Evolutionary conservation across 2,113 vertebrate species (phyloP), one percentile per base, ranked within the genome.

Genomic region (Callipepla californica): DNA sequence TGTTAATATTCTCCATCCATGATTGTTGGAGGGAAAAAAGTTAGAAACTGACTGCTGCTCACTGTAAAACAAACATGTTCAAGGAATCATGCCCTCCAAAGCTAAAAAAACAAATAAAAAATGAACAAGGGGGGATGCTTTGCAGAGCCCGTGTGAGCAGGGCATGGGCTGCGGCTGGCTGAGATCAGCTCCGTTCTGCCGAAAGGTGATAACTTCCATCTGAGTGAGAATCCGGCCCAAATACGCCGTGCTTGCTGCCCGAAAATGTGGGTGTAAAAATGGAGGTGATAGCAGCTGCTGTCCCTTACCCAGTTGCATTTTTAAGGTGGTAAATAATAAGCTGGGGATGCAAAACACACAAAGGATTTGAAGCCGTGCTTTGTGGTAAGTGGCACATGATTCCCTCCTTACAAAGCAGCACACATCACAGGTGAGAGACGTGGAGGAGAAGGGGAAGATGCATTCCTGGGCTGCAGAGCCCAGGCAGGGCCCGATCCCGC

Each of bases 1-100:
- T 82, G 70, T 89, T 95, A 89, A 93, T 89, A 92, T 84, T 85
- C 73, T 58, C 68, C 85, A 90, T 94, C 69, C 6, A 6, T 66
- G 45, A 85, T 90, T 77, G 55, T 4, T 18, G 25, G 25, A 10
- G 7, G 7, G 1, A 7, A 4, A 38, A 40, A 70, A 85, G 80
- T 91, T 90, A 73, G 74, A 62, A 91, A 90, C 94, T 80, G 40
- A 66, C 53, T 65, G 57, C 66, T 79, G 38, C 26, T 84, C 69
- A 38, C 53, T 4, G 32, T 66, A 95, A 90, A 95, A 90, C 90
- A 94, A 95, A 92, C 73, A 81, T 76, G 77, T 95, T 95, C 96
- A 95, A 95, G 87, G 87, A 94, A 90, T 88, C 89, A 75, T 96
- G 48, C 76, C 82, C 79, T 91, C 44, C 94, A 73, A 95, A 87